Evolutionary conservation across 2,888 invertebrate species (phyloP), one percentile per base, ranked within the genome.

Genomic region (Ypsolopha sequella): DNA sequence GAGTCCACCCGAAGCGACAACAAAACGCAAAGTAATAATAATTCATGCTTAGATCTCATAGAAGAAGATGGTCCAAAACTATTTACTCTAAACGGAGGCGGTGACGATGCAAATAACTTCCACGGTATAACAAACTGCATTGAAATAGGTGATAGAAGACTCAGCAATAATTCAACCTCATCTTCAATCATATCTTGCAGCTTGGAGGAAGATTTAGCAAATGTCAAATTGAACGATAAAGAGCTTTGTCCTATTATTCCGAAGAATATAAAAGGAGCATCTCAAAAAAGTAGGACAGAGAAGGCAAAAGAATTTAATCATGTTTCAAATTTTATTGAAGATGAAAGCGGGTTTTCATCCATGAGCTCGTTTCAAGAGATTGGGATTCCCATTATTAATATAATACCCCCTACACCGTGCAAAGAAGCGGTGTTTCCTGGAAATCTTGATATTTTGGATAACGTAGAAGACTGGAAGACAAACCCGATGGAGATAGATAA

Each of bases 351-450:
- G 35, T 95, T 95, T 75, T 94, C 94, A 10, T 94, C 94, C 7
- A 92, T 95, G 88, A 94, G 91, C 72, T 94, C 94, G 7, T 94
- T 94, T 69, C 93, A 94, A 76, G 94, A 95, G 67, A 90, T 94
- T 47, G 93, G 93, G 9, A 81, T 94, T 63, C 93, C 93, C 11
- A 80, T 86, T 49, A 86, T 86, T 68, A 84, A 79, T 56, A 79
- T 84, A 52, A 84, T 82, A 64, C 85, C 85, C 58, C 84, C 85
- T 53, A 81, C 85, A 24, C 85, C 85, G 10, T 76, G 79, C 52
- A 80, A 84, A 60, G 81, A 84, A 62, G 68, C 80, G n/a, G 68
- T 63, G 9, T 81, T 70, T 55, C 64, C 75, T 53, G 76, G 74
- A 36, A 65, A 76, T 38, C 58, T 72, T 6, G 65, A 71, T 51